phyloP scores from a whole-genome alignment of 2,888 invertebrate genomes.

The Temnothorax unifasciatus region DNA sequence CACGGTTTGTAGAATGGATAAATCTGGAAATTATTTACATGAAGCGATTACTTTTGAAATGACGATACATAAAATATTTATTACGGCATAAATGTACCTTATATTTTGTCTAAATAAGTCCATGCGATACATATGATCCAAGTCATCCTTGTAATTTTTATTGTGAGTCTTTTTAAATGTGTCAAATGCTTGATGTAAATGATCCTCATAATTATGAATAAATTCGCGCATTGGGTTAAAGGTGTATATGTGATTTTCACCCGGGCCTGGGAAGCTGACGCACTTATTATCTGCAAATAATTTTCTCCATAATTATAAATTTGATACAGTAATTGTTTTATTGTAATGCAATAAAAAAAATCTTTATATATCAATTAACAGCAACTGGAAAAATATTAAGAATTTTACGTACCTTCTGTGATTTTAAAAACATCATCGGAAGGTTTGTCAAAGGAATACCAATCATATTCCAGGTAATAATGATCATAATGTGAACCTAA shows the following conservation, averaged over 20 bases:
- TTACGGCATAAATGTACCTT: constrained; percentile 87
- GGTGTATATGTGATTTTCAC: constrained; percentile 91
- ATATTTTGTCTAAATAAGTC: constrained; percentile 95
- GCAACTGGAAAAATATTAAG: neutral
- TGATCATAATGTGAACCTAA: constrained; percentile 99
- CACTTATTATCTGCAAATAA: constrained; percentile 89
- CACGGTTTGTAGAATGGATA: constrained; percentile 94
- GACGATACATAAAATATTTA: neutral
- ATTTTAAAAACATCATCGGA: constrained; percentile 91
- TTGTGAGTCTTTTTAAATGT: constrained; percentile 92
- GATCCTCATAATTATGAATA: constrained; percentile 90
- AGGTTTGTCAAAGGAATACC: constrained; percentile 89
- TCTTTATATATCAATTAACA: neutral
- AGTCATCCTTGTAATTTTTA: constrained; percentile 89
- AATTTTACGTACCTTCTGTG: constrained; percentile 87
- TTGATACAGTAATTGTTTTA: constrained; percentile 64
- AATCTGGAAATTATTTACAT: constrained; percentile 86
- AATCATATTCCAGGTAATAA: constrained; percentile 94
- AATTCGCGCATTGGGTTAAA: constrained; percentile 98
- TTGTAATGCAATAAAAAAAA: constrained; percentile 5
- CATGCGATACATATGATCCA: constrained; percentile 91
- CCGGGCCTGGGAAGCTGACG: constrained; percentile 95
- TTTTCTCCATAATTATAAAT: neutral
- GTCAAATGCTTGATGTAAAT: constrained; percentile 92
- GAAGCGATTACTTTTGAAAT: neutral